Percentiles rank a stretch among this genome's conserved stretches.
phyloP scores from a whole-genome alignment of 92 coral and sea anemone genomes.

The Desmophyllum pertusum region DNA sequence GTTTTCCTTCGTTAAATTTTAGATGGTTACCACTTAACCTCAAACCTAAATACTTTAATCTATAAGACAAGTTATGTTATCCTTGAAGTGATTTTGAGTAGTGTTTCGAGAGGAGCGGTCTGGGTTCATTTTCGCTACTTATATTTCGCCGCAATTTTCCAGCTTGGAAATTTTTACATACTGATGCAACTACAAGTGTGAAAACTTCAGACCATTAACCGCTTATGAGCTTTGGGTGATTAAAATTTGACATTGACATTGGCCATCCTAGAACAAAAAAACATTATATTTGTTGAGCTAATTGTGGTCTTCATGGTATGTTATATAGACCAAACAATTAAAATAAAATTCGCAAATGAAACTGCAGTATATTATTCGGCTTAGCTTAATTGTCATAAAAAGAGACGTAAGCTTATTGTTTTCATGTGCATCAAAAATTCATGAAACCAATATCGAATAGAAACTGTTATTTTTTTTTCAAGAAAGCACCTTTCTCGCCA shows the following conservation, averaged over 20 bases:
- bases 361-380: neutral
- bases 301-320: neutral
- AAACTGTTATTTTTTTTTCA: neutral
- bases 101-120: neutral
- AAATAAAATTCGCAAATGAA: neutral
- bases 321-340: no score
- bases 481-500: neutral
- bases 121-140: neutral
- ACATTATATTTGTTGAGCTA: neutral
- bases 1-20: no score
- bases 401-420: neutral
- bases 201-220: neutral
- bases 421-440: neutral
- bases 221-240: neutral
- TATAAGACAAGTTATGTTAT: neutral
- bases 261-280: neutral
- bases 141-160: neutral
- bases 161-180: neutral
- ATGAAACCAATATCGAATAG: neutral
- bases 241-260: neutral
- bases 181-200: neutral
- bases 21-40: no score
- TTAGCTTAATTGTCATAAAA: neutral
- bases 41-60: no score
- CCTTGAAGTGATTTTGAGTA: neutral